Evolutionary conservation across 1,140 invertebrate species (phyloP), one percentile per base, ranked within the genome.

Genomic region (Atta texana): DNA sequence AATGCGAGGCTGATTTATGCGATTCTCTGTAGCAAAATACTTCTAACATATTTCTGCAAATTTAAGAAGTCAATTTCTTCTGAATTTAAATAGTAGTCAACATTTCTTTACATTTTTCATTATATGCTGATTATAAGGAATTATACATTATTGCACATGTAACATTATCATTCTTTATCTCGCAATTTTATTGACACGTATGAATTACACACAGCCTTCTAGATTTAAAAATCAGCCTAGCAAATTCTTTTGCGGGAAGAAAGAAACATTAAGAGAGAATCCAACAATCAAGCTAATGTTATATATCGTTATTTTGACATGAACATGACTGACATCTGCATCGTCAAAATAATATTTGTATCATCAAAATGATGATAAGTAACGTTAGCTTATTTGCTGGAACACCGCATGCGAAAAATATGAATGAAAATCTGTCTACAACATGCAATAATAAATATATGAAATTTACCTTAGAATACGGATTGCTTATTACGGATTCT

Each of bases 391-490:
- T 44, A 10, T 44, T 44, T 10, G 39, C 39, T 51, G 3, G 3
- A 12, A 66, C 63, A 85, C 75, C 51, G 66, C 61, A 63, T 63
- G 34, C 63, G 63, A 72, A 69, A 78, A 88, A 87, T 88, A 72
- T 63, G 53, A 84, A 81, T 86, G 90, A 88, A 88, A 91, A 88
- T 91, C 90, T 91, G 90, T 91, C 82, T 93, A 92, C 87, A 92
- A 92, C 86, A 89, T 92, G 39, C 28, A 74, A 31, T 87, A 92
- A 91, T 92, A 92, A 92, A 92, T 93, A 92, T 72, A 84, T 66
- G 82, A 89, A 82, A 84, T 87, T 85, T 84, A 75, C 59, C 57
- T 91, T 89, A 90, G 85, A 91, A 28, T 92, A 92, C 85, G 77
- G 69, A 89, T 92, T 88, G 89, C 88, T 93, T 93, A 92, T 88